Base-by-base conservation (phyloP, 2,113 vertebrate genomes). In the Labeo catla region DNA sequence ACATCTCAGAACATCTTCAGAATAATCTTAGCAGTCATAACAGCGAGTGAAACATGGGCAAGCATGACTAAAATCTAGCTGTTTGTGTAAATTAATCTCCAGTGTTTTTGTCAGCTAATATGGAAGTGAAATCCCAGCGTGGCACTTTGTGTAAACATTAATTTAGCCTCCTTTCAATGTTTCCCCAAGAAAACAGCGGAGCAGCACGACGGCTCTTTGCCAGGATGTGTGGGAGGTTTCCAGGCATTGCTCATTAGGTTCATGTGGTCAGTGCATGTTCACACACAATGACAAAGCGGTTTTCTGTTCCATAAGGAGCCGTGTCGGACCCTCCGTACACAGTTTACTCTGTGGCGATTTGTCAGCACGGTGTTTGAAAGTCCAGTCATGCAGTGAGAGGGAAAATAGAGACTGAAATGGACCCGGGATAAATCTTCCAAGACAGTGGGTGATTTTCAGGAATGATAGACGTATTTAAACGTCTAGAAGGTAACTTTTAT, bases 211-310 rank as follows among this genome's bases (percentile, higher is more conserved):
- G 21, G 81, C 74, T 36, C 61, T 8, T 72, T 59, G 81, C 81
- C 81, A 83, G 49, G 47, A 6, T 54, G 81, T 57, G 81, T 84
- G 68, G 81, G 81, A 73, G 81, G 81, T 54, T 84, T 84, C 68
- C 81, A 84, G 66, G 66, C 81, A 73, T 15, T 45, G 81, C 68
- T 84, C 19, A 84, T 84, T 73, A 84, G 81, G 65, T 84, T 39
- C 49, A 70, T 72, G 81, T 43, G 81, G 65, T 72, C 34, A 59
- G 50, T 57, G 81, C 21, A 61, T 80, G 77, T 80, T 63, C 77
- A 43, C 77, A 23, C 57, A 45, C 36, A 80, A 84, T 84, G 81
- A 84, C 36, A 84, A 73, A 84, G 81, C 16, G 68, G 19, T 84
- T 84, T 84, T 73, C 68, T 84, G 66, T 84, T 73, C 50, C 68